Evolutionary conservation across 2,888 invertebrate species (phyloP), one percentile per base, ranked within the genome.

Genomic region (Hirtodrosophila confusa): DNA sequence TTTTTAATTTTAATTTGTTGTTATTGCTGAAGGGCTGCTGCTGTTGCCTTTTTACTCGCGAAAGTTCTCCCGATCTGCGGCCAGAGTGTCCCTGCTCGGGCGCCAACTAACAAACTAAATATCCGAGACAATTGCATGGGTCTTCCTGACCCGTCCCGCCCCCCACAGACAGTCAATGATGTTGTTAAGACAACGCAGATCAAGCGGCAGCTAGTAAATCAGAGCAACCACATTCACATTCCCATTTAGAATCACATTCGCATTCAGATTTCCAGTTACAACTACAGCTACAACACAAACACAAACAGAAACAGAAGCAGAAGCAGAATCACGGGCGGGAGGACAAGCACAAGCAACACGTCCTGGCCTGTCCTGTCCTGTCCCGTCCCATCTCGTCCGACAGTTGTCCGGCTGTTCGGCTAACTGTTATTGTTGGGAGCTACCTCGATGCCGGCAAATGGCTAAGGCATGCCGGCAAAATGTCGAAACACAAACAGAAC

Each of bases 1-100:
- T 56, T 86, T 78, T 71, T 61, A 65, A 69, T 75, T 73, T 75
- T 56, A 61, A 65, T 75, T 74, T 78, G 65, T 73, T 77, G 55
- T 65, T 69, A 54, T 63, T 75, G 61, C 49, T 60, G 12, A 29
- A 44, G 31, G 12, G 48, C 36, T 40, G 54, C 10, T 8, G 60
- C 17, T 10, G 35, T 4, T 12, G 45, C 12, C 31, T 44, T 48
- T 61, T 48, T 12, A 11, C 33, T 10, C 9, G 23, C 41, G 8
- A 17, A 7, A 24, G 9, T 17, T 17, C 17, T 17, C 24, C 35
- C 27, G 4, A n/a, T n/a, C n/a, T n/a, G n/a, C n/a, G n/a, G n/a
- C n/a, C n/a, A n/a, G n/a, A 5, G 27, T 3, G 27, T 31, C 31
- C 31, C 31, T 31, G 31, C 31, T 31, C 31, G 31, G 31, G 31